Evolutionary conservation across 2,113 vertebrate genomes (phyloP), one percentile per base, ranked within the genome.

Genomic region (Anser cygnoides): DNA sequence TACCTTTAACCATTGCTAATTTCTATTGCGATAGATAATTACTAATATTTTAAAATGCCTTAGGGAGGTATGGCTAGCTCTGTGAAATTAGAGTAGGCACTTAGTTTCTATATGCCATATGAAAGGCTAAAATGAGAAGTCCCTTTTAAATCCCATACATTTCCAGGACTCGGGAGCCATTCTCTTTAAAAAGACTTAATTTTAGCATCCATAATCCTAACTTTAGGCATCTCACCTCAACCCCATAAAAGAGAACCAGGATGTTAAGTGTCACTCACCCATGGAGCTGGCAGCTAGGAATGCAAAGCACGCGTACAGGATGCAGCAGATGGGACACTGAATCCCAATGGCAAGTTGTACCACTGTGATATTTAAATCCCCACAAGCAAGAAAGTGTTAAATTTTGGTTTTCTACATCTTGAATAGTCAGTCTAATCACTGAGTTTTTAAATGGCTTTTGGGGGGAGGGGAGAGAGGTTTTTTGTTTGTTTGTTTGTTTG

Each of bases 261-360:
- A 35, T 77, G 58, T 3, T 1, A 50, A 26, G 5, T 18, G 58
- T 49, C 63, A n/a, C 9, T 50, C 58, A 41, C 5, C 20, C 33
- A 39, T 55, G 37, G 28, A 81, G 58, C 23, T 59, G 46, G 73
- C n/a, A 72, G 43, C 4, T 2, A 25, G 54, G 37, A 65, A 8
- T 9, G 12, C 29, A 31, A 22, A 57, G 46, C 7, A 0, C 35
- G 67, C 6, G 0, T 16, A 13, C 28, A 7, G 29, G 37, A 13
- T 6, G 6, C 46, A 63, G 49, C n/a, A 72, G 43, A 6, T 49
- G 18, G 20, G 26, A 54, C 37, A 15, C 1, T 1, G 54, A 65
- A 50, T 39, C 46, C n/a, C 37, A 55, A 3, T 13, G 58, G 5
- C 11, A 6, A 23, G 9, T 13, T 73, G 11, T 33, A 37, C 14